Conservation (phyloP, 2,888 invertebrate genomes). For the Proisotoma minuta region DNA sequence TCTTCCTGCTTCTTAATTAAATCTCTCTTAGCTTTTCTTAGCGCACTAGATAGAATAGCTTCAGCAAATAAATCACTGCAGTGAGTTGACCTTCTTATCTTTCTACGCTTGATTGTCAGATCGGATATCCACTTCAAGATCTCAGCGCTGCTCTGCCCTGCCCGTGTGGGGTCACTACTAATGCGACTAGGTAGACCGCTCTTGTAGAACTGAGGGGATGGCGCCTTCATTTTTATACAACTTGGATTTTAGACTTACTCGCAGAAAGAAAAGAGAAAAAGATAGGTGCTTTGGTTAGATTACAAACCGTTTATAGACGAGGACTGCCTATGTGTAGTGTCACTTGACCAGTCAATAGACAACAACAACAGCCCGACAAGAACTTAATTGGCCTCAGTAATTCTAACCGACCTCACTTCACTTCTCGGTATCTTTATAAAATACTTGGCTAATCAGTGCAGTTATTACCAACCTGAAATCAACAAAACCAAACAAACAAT, state of each 20-base stretch:
- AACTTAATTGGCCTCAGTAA: background rate
- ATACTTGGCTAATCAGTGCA: no score
- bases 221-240: conserved; percentile 18
- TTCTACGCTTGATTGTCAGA: conserved; percentile 43
- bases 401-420: background rate
- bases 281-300: background rate
- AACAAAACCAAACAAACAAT: no score
- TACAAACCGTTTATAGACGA: conserved; percentile 6
- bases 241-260: no score
- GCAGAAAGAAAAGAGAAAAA: background rate
- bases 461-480: conserved; percentile 1
- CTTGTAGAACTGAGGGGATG: background rate
- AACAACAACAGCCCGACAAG: background rate
- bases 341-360: background rate
- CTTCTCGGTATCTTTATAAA: no score
- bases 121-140: conserved; percentile 43
- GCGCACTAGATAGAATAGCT: conserved; percentile 38
- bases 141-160: conserved; percentile 24
- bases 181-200: background rate
- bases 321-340: background rate
- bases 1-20: conserved; percentile 41
- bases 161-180: conserved; percentile 14
- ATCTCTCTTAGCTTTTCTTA: conserved; percentile 36
- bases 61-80: conserved; percentile 44
- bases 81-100: conserved; percentile 36